phyloP scores from a whole-genome alignment of 2,797 vertebrate species.

The Crocidura indochinensis region DNA sequence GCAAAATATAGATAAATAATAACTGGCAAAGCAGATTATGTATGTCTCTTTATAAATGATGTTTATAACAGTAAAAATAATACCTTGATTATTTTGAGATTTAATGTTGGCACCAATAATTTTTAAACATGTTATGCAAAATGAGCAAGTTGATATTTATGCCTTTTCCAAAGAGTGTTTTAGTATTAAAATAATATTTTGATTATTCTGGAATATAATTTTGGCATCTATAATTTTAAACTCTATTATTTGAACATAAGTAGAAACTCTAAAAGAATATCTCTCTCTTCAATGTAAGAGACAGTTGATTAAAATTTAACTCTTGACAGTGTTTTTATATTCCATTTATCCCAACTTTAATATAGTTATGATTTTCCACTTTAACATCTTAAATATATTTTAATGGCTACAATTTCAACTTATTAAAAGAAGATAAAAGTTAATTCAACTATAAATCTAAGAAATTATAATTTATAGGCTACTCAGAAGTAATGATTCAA shows the following conservation, averaged over 20 bases:
- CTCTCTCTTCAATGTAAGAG: slow-evolving; percentile 25
- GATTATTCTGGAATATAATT: slow-evolving; percentile 57
- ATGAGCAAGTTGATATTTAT: slow-evolving; percentile 41
- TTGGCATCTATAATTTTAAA: slow-evolving; percentile 56
- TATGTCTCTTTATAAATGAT: slow-evolving; percentile 36
- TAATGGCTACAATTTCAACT: slow-evolving; percentile 80
- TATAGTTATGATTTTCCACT: slow-evolving; percentile 81
- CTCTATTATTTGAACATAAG: slow-evolving; percentile 39
- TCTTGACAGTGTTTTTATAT: slow-evolving; percentile 53
- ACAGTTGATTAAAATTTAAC: slow-evolving; percentile 72
- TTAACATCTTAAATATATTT: slow-evolving; percentile 79
- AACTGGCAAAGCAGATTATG: slow-evolving; percentile 32
- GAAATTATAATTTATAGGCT: slow-evolving; percentile 78
- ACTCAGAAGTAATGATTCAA: slow-evolving; percentile 71
- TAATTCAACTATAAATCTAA: slow-evolving; percentile 75
- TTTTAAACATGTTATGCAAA: slow-evolving; percentile 32
- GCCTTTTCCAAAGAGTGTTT: slow-evolving; percentile 44
- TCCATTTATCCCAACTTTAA: slow-evolving; percentile 72
- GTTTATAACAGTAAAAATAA: slow-evolving; percentile 31
- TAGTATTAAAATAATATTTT: slow-evolving; percentile 24
- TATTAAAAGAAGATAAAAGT: slow-evolving; percentile 76
- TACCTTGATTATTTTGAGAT: slow-evolving; percentile 56
- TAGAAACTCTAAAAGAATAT: slow-evolving; percentile 56
- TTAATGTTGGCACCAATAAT: slow-evolving; percentile 39
- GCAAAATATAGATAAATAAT: background rate